Percentiles rank a stretch among this genome's conserved stretches.
Evolutionary conservation across 1,140 invertebrate species (phyloP).

Genomic region (Drosophila tristis): DNA sequence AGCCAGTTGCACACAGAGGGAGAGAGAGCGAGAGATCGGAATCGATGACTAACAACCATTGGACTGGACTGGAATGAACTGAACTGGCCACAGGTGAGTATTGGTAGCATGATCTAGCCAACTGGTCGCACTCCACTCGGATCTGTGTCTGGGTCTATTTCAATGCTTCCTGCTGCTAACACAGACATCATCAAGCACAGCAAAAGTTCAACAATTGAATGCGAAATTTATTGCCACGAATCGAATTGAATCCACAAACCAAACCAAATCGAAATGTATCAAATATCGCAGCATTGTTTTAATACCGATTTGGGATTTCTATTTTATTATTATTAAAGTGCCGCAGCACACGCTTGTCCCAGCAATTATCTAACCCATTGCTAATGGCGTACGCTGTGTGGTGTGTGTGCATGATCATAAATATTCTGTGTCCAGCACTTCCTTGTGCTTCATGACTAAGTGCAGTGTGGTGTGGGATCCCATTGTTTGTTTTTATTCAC

Average conservation of each 20-base stretch:
- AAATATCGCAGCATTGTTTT: constrained; percentile 52
- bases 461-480: constrained; percentile 14
- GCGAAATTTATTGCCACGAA: constrained; percentile 71
- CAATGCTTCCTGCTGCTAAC: constrained; percentile 77
- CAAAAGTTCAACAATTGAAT: constrained; percentile 71
- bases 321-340: constrained; percentile 46
- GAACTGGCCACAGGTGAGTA: constrained; percentile 50
- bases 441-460: constrained; percentile 58
- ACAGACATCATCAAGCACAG: constrained; percentile 73
- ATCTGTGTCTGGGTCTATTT: constrained; percentile 8
- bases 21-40: constrained; percentile 1
- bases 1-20: constrained; percentile 15
- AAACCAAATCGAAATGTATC: constrained; percentile 34
- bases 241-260: constrained; percentile 44
- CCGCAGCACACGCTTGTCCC: constrained; percentile 38
- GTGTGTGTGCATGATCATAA: constrained; percentile 58
- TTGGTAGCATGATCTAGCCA: constrained; percentile 25
- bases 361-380: constrained; percentile 47
- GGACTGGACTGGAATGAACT: not conserved
- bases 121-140: constrained; percentile 35
- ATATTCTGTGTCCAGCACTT: constrained; percentile 45
- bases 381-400: constrained; percentile 56
- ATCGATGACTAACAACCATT: constrained; percentile 54
- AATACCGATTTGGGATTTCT: constrained; percentile 26
- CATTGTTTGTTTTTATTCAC: constrained; percentile 18